Conservation (phyloP, 2,113 vertebrate species). For the Hippopotamus amphibius region DNA sequence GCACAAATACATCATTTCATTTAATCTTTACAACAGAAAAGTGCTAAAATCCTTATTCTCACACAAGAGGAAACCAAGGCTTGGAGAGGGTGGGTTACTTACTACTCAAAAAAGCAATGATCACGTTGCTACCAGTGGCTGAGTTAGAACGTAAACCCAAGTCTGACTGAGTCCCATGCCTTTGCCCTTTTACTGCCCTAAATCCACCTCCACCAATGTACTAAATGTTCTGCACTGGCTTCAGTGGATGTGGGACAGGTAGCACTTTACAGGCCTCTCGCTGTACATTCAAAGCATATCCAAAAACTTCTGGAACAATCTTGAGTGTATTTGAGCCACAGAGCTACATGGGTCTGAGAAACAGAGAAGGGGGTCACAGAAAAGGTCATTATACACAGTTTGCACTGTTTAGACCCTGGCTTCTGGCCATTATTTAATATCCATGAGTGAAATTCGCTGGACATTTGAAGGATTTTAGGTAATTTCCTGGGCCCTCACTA, state of each 20-base stretch:
- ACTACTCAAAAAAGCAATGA: not conserved
- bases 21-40: not conserved
- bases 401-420: not conserved
- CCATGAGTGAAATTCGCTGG: not conserved
- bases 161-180: too few species aligned
- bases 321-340: not conserved
- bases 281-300: not conserved
- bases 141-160: not conserved
- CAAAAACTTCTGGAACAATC: not conserved
- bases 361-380: not conserved
- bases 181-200: not conserved
- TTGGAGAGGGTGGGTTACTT: not conserved
- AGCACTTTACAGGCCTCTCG: not conserved
- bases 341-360: not conserved
- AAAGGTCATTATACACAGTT: not conserved
- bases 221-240: not conserved
- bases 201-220: not conserved
- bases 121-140: not conserved
- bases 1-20: not conserved
- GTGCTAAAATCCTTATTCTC: not conserved
- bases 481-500: not conserved
- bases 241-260: not conserved
- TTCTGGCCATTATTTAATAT: not conserved
- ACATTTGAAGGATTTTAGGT: not conserved
- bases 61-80: not conserved